Conservation (phyloP, 1,140 invertebrate species). For the Schlechtendalia chinensis region DNA sequence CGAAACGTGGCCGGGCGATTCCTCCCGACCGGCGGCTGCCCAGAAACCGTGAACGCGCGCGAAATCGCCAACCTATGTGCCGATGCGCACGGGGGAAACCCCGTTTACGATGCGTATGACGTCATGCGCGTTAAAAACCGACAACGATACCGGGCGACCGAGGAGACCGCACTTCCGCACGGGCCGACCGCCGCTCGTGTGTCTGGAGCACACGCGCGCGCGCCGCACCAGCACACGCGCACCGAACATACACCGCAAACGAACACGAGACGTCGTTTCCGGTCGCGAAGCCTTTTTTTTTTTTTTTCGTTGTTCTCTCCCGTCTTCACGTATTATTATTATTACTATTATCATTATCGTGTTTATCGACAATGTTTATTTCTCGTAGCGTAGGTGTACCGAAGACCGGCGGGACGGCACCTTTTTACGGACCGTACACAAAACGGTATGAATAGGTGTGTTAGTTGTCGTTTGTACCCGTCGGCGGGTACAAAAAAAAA, state of each 20-base stretch:
- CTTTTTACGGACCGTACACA: too few relatives aligned
- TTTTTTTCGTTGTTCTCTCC: neutral
- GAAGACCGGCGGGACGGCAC: neutral
- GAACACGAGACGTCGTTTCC: slow-evolving; percentile 45
- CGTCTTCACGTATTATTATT: neutral
- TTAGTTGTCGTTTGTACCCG: neutral
- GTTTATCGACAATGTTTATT: neutral
- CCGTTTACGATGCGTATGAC: slow-evolving; percentile 42
- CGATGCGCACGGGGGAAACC: too few relatives aligned
- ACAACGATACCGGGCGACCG: slow-evolving; percentile 28
- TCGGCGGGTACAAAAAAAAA: too few relatives aligned
- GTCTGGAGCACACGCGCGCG: slow-evolving; percentile 17
- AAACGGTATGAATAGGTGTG: too few relatives aligned
- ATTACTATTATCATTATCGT: too few relatives aligned
- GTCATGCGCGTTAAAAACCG: slow-evolving; percentile 40
- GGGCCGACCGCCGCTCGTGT: slow-evolving; percentile 22
- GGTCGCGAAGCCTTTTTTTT: slow-evolving; percentile 42
- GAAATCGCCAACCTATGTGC: too few relatives aligned
- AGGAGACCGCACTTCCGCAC: slow-evolving; percentile 49
- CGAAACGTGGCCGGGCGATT: neutral
- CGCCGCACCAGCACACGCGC: too few relatives aligned
- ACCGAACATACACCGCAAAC: neutral
- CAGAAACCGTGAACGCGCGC: too few relatives aligned
- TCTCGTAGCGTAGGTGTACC: neutral
- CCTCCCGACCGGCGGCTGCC: neutral